Percentiles rank a stretch among this genome's conserved stretches.
Evolutionary conservation across 2,797 vertebrate genomes (phyloP).

Genomic region (Anabas testudineus): DNA sequence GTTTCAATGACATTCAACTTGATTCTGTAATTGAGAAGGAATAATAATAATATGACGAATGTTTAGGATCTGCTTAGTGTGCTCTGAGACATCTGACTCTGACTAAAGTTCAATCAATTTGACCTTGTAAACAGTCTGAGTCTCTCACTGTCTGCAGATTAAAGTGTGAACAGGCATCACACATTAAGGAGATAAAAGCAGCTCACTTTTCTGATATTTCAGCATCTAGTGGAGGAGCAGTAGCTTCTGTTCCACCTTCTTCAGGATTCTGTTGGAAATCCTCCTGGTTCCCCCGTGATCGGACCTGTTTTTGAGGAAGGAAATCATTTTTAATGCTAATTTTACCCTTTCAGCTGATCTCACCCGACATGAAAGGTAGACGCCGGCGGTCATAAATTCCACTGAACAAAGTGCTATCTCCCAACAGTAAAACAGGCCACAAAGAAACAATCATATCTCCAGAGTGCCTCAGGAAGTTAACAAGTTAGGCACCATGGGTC

Average conservation of each 20-base stretch:
- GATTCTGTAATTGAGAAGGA: slow-evolving; percentile 72
- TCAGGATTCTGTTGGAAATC: slow-evolving; percentile 62
- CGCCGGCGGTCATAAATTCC: slow-evolving; percentile 18
- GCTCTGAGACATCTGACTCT: too few relatives aligned
- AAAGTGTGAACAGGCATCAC: neutral
- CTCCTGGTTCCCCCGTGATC: slow-evolving; percentile 74
- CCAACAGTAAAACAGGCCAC: neutral
- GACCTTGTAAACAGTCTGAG: neutral
- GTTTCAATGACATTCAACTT: slow-evolving; percentile 75
- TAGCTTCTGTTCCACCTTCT: slow-evolving; percentile 71
- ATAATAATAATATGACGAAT: neutral
- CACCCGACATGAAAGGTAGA: slow-evolving; percentile 21
- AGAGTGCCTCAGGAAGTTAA: neutral
- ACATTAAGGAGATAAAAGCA: neutral
- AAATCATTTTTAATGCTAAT: neutral
- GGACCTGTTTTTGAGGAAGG: slow-evolving; percentile 66
- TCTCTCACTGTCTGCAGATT: neutral
- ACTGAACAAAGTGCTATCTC: neutral
- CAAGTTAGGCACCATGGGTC: slow-evolving; percentile 6
- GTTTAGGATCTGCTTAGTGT: neutral
- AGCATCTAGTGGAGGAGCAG: slow-evolving; percentile 67
- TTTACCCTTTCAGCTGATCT: neutral
- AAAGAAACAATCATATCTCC: slow-evolving; percentile 1
- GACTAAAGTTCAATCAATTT: neutral
- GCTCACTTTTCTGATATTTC: slow-evolving; percentile 82